These are phyloP conservation scores for Potorous gilbertii DNA, from an alignment of 2,797 vertebrate genomes.

Conservation along the genomic window DNA sequence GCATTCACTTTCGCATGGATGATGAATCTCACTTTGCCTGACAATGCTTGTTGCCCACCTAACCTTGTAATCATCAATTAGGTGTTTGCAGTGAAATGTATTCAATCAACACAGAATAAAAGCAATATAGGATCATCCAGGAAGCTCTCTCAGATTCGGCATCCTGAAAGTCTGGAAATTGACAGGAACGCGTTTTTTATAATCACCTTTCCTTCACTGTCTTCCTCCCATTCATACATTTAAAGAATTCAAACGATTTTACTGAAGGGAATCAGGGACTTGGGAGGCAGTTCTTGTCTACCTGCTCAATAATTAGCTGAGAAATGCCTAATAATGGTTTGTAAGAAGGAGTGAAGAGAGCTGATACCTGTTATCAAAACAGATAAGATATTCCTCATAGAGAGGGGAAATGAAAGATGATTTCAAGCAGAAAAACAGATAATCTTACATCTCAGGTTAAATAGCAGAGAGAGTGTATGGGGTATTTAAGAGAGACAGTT, in stretches of 20 bases:
- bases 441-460: conserved; percentile 67
- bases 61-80: conserved; percentile 37
- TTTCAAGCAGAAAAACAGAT: conserved; percentile 78
- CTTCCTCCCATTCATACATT: not conserved
- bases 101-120: conserved; percentile 20
- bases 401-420: conserved; percentile 64
- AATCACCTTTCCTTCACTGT: conserved; percentile 26
- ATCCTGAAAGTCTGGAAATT: conserved; percentile 6
- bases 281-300: not conserved
- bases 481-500: conserved; percentile 67
- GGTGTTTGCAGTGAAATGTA: conserved; percentile 24
- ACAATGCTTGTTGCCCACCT: not conserved
- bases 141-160: not conserved
- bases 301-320: conserved; percentile 35
- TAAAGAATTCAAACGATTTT: conserved; percentile 35
- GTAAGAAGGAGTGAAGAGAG: conserved; percentile 37
- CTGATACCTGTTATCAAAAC: conserved; percentile 50
- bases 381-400: conserved; percentile 46
- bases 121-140: not conserved
- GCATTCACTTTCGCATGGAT: not conserved
- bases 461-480: conserved; percentile 67
- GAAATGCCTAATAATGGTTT: conserved; percentile 31
- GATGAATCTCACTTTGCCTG: not conserved
- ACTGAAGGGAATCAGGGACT: conserved; percentile 9
- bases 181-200: conserved; percentile 13